Percentiles rank a stretch among this genome's conserved stretches.
phyloP scores from a whole-genome alignment of 2,797 vertebrate species.

The Iguana delicatissima region DNA sequence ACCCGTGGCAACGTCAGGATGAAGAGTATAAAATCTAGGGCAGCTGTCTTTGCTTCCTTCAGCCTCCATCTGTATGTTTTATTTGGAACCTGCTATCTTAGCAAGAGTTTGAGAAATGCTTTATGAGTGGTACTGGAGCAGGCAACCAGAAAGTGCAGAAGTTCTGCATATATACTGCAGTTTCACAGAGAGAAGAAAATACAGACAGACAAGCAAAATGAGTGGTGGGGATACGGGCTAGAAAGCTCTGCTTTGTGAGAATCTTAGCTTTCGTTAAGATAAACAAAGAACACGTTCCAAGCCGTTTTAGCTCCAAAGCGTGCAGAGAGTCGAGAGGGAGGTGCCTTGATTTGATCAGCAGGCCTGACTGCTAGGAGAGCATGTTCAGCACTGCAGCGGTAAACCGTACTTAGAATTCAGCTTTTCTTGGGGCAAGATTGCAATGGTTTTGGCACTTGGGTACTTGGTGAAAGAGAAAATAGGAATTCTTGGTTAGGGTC shows the following conservation, averaged over 20 bases:
- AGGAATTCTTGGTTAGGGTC: not conserved
- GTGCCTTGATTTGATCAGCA: not conserved
- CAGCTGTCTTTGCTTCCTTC: not conserved
- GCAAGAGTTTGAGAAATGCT: not conserved
- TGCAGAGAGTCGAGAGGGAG: not conserved
- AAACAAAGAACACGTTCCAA: not conserved
- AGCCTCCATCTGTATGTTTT: not conserved
- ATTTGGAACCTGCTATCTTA: slow-evolving; percentile 20
- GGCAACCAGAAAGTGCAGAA: not conserved
- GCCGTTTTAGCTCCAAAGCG: not conserved
- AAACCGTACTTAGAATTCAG: not conserved
- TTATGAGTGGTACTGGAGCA: not conserved
- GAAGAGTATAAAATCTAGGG: not conserved
- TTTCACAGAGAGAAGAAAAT: not conserved
- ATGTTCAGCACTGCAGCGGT: not conserved
- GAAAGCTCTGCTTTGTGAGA: not conserved
- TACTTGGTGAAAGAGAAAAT: not conserved
- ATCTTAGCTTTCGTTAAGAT: not conserved
- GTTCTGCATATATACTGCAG: not conserved
- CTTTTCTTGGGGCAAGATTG: not conserved
- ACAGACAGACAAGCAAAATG: not conserved
- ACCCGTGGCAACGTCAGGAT: not conserved
- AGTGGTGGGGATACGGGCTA: not conserved
- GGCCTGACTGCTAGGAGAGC: not conserved
- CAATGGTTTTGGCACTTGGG: not conserved